phyloP scores from a whole-genome alignment of 2,797 vertebrate genomes.

The Myotis findleyi region DNA sequence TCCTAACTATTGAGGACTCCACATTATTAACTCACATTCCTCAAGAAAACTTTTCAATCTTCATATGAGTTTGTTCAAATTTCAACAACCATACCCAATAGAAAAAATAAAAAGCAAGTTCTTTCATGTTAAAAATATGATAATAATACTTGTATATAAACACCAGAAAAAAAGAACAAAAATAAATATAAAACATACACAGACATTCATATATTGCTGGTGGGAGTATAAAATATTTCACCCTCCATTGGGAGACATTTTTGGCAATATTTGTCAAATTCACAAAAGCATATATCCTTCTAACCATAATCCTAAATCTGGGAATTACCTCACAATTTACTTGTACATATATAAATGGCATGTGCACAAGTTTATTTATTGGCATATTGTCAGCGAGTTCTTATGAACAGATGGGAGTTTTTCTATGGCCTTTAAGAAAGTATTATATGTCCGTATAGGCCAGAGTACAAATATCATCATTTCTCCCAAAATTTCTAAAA shows the following conservation, averaged over 20 bases:
- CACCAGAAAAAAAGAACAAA: not conserved
- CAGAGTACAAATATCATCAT: not conserved
- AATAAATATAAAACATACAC: conserved; percentile 27
- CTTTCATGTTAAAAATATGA: not conserved
- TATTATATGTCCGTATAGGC: not conserved
- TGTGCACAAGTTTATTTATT: not conserved
- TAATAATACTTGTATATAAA: not conserved
- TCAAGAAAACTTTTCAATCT: not conserved
- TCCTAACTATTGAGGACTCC: not conserved
- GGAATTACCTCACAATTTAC: not conserved
- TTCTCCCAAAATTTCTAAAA: conserved; percentile 38
- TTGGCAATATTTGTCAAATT: not conserved
- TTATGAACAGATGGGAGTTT: not conserved
- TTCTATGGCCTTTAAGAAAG: not conserved
- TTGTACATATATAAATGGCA: not conserved
- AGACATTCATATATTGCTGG: not conserved
- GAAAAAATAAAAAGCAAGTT: not conserved
- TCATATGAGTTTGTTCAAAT: not conserved
- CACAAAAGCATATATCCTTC: not conserved
- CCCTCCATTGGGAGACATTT: not conserved
- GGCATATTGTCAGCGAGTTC: not conserved
- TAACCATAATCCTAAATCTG: not conserved
- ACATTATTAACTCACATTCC: not conserved
- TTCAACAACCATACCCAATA: not conserved
- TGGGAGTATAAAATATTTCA: not conserved